Base-by-base conservation (phyloP, 2,113 vertebrate species). In the Thamnophis sirtalis region DNA sequence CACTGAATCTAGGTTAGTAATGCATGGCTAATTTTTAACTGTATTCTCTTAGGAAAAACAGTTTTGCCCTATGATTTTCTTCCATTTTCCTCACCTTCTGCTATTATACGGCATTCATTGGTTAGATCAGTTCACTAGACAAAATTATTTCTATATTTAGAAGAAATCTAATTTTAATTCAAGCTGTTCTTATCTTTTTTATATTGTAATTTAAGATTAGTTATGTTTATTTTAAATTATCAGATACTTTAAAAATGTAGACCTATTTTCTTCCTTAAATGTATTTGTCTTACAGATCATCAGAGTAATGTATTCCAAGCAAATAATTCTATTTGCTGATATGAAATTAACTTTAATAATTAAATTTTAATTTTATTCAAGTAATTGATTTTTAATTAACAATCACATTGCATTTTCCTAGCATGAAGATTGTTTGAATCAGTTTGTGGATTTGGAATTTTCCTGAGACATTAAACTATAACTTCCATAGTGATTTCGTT, bases 1-100 rank as follows among this genome's bases (percentile, higher is more conserved):
- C 0, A 93, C 97, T 0, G 98, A 98, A 17, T 97, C 98, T 1
- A 98, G 98, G 99, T 99, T 95, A 89, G 98, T 94, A 90, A 48
- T 33, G 4, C 5, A 88, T 80, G 60, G 0, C 0, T 68, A 87
- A 90, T 28, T 1, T 73, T 94, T 55, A 90, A 2, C 0, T 38
- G 48, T 11, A 89, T 85, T 28, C 53, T n/a, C 54, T 48, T n/a
- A 60, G 2, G 19, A 85, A 84, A 6, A 50, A 84, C 50, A 84
- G 2, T 4, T 0, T 87, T 90, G 5, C 10, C 84, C 0, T 28
- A 33, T 26, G 91, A 87, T 84, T 17, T 3, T 87, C 3, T 43
- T 89, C 87, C 10, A 2, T 21, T 87, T 13, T 50, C 73, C 89
- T 88, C 93, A 6, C 28, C 0, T 48, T 88, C 87, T 43, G 7